A percentile compares a stretch with the other conserved stretches of the same genome.
Conservation (phyloP, 2,888 invertebrate genomes). For the Zeuzera pyrina region DNA sequence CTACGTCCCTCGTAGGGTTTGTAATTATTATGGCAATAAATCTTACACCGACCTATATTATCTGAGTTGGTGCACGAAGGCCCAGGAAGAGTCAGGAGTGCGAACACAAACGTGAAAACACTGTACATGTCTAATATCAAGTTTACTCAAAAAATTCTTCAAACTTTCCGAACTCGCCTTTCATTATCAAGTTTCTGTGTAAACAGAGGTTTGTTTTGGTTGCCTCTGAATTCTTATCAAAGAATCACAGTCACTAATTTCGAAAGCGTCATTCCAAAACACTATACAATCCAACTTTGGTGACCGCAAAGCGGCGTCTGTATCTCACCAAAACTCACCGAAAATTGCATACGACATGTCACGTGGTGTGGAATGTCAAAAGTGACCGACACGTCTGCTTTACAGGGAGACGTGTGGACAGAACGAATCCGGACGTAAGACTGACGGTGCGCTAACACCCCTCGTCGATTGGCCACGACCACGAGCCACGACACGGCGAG, state of each 20-base stretch:
- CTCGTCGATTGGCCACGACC: conserved; percentile 62
- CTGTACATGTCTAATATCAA: conserved; percentile 2
- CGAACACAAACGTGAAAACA: conserved; percentile 26
- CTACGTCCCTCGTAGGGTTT: too few relatives aligned
- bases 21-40: conserved; percentile 33
- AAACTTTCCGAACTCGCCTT: too few relatives aligned
- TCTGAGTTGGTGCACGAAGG: conserved; percentile 59
- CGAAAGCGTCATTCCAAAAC: too few relatives aligned
- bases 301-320: too few relatives aligned
- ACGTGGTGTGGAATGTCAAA: conserved; percentile 37
- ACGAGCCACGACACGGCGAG: too few relatives aligned
- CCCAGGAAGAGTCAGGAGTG: conserved; percentile 42
- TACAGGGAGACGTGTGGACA: conserved; percentile 57
- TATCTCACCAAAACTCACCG: too few relatives aligned
- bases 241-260: too few relatives aligned
- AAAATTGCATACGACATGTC: conserved; percentile 31
- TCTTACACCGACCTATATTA: conserved; percentile 48
- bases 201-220: too few relatives aligned
- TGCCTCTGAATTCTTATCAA: too few relatives aligned
- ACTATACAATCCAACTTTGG: too few relatives aligned
- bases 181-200: too few relatives aligned
- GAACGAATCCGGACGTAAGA: conserved; percentile 58
- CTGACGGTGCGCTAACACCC: conserved; percentile 50
- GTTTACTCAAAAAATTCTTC: conserved; percentile 5
- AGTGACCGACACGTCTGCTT: conserved; percentile 44